Base-by-base conservation (phyloP, 2,888 invertebrate species). In the Agrochola circellaris region DNA sequence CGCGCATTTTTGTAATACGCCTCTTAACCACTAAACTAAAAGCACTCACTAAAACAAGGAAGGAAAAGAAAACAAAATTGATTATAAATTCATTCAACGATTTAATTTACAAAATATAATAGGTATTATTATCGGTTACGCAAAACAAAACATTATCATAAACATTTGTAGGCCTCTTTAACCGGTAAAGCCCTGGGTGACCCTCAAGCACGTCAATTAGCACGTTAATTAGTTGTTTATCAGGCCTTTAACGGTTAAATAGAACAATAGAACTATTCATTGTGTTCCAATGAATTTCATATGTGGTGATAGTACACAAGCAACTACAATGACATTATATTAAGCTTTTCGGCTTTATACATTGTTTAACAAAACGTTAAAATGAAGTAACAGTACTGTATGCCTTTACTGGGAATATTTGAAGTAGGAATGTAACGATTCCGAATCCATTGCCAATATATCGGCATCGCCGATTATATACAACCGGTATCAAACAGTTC, bases 231-330 rank as follows among this genome's bases (percentile, higher is more conserved):
- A n/a, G n/a, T n/a, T n/a, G n/a, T n/a, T n/a, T n/a, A n/a, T n/a
- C n/a, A n/a, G n/a, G n/a, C n/a, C n/a, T n/a, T n/a, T n/a, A n/a
- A n/a, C n/a, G n/a, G n/a, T n/a, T n/a, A 91, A 89, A 89, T 75
- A 89, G 92, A 89, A 92, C 93, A 93, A 93, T 92, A 76, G 88
- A 30, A 45, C 70, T 83, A 83, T 87, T 91, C 88, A 89, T 79
- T 45, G 54, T 56, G 78, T 91, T 89, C 83, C 78, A 81, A 83
- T 82, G 87, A 87, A 87, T 85, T 89, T 84, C 71, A 45, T 76
- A 81, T 72, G 56, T 70, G 64, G 77, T 80, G 75, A 85, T 85
- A 81, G 66, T 11, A 23, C 2, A n/a, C 15, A n/a, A 15, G 34
- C 26, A 15, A 51, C n/a, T 17, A 84, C 66, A 68, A 72, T 62